Conservation (phyloP, 2,113 vertebrate genomes). For the Nicator chloris region DNA sequence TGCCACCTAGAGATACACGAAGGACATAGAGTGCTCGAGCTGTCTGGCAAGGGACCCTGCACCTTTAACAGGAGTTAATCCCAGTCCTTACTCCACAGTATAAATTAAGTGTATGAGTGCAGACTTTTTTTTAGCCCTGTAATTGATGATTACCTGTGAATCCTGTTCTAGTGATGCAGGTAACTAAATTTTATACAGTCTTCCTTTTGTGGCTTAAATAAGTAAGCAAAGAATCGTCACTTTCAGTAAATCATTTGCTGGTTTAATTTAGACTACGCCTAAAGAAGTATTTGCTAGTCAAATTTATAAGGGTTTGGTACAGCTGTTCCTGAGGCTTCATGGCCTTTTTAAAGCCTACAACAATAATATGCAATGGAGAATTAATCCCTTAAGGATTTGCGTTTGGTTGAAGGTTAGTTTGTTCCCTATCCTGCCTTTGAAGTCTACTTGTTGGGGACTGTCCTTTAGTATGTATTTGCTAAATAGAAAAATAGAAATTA, state of each 20-base stretch:
- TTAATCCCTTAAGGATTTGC: background rate
- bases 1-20: constrained; percentile 62
- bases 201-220: background rate
- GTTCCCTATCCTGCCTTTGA: background rate
- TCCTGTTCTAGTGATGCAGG: background rate
- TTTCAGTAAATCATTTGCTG: background rate
- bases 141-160: background rate
- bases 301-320: background rate
- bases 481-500: background rate
- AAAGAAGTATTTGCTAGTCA: constrained; percentile 23
- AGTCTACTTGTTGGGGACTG: background rate
- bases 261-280: background rate
- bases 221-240: background rate
- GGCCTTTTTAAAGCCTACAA: background rate
- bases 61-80: background rate
- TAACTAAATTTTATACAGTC: background rate
- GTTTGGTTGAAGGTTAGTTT: background rate
- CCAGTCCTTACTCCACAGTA: background rate
- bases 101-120: background rate
- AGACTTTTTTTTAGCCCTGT: background rate
- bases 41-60: background rate
- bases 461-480: background rate
- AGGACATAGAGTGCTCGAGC: background rate
- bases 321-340: background rate
- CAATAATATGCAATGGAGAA: background rate